Conservation (phyloP, 2,113 vertebrate genomes). For the Oenanthe melanoleuca region DNA sequence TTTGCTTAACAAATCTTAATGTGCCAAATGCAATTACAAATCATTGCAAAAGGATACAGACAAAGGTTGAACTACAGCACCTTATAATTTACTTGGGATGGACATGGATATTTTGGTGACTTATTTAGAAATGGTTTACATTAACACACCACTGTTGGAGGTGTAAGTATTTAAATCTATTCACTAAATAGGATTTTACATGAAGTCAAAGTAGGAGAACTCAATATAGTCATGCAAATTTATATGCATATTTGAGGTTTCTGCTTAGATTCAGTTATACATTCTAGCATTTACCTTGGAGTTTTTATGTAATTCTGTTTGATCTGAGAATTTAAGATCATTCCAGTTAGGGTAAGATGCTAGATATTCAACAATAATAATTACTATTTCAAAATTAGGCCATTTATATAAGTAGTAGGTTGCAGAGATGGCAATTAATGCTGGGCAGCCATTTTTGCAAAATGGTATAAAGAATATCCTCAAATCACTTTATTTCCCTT, state of each 20-base stretch:
- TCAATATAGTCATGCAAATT: neutral
- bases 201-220: neutral
- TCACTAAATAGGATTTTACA: neutral
- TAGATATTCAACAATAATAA: slow-evolving; percentile 29
- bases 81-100: neutral
- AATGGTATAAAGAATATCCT: neutral
- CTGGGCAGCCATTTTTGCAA: neutral
- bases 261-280: neutral
- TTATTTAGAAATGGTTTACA: neutral
- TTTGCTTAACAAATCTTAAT: neutral
- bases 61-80: neutral
- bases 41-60: neutral
- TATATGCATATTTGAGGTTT: neutral
- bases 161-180: neutral
- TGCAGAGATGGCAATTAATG: neutral
- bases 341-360: neutral
- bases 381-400: slow-evolving; percentile 2
- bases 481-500: neutral
- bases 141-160: neutral
- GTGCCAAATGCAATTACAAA: neutral
- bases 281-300: slow-evolving; percentile 16
- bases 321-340: slow-evolving; percentile 27
- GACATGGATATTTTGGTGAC: neutral
- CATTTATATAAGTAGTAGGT: neutral
- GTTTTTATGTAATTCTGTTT: slow-evolving; percentile 56